These are phyloP conservation scores for Dascillus cervinus DNA, from an alignment of 2,888 invertebrate species.

Conservation along the genomic window DNA sequence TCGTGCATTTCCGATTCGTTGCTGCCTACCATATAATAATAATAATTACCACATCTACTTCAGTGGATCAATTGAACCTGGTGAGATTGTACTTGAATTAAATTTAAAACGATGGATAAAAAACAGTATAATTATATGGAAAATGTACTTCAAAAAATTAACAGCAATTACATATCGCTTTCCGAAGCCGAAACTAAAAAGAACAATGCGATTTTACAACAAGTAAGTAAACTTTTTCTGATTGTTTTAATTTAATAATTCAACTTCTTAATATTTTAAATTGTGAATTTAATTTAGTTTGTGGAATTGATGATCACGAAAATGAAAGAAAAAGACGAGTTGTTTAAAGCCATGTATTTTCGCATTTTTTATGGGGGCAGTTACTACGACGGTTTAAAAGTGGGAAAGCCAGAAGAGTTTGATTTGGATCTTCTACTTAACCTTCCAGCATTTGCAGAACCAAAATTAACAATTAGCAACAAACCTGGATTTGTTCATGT, in stretches of 20 bases:
- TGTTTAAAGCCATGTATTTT: constrained; percentile 32
- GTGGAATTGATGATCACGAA: constrained; percentile 22
- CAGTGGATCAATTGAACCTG: no score
- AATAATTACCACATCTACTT: no score
- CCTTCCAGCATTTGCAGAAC: constrained; percentile 43
- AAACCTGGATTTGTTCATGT: constrained; percentile 45
- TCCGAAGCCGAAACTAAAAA: constrained; percentile 18
- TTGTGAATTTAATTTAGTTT: constrained; percentile 17
- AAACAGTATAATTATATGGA: constrained; percentile 29
- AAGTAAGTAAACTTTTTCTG: no score
- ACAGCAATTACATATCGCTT: constrained; percentile 25
- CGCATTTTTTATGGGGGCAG: constrained; percentile 49
- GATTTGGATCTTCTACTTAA: constrained; percentile 53
- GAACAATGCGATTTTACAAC: constrained; percentile 39
- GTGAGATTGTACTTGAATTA: no score
- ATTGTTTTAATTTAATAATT: constrained; percentile 19
- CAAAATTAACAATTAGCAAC: constrained; percentile 26
- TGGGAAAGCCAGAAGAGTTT: constrained; percentile 52
- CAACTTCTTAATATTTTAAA: not conserved
- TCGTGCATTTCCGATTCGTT: no score
- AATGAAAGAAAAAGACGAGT: constrained; percentile 29
- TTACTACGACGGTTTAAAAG: constrained; percentile 53
- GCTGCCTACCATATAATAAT: no score
- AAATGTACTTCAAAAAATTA: constrained; percentile 25
- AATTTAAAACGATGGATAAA: constrained; percentile 13